These are phyloP conservation scores for Parelbella ahira DNA, from an alignment of 2,888 invertebrate species.

Conservation along the genomic window DNA sequence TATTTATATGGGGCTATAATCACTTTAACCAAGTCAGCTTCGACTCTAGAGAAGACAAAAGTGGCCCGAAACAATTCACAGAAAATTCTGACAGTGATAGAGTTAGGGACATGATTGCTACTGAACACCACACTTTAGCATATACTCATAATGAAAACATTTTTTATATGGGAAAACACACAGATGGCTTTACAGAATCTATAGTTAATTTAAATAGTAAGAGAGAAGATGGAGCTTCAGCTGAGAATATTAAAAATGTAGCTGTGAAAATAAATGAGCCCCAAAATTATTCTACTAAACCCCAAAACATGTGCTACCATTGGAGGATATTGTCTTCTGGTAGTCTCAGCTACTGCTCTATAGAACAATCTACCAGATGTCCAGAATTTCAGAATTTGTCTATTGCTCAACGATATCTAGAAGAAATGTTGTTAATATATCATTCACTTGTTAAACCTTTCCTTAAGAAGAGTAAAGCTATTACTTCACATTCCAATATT, in stretches of 20 bases:
- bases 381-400: conserved; percentile 77
- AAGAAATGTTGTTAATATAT: conserved; percentile 84
- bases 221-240: conserved; percentile 42
- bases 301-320: conserved; percentile 70
- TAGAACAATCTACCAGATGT: conserved; percentile 57
- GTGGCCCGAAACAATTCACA: conserved; percentile 83
- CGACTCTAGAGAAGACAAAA: conserved; percentile 81
- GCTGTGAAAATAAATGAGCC: conserved; percentile 45
- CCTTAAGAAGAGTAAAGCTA: conserved; percentile 81
- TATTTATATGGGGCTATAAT: conserved; percentile 92
- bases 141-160: conserved; percentile 85
- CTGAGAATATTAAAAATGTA: conserved; percentile 45
- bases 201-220: conserved; percentile 63
- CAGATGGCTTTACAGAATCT: conserved; percentile 65
- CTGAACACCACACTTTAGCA: conserved; percentile 83
- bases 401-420: conserved; percentile 85
- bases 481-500: conserved; percentile 77
- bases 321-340: conserved; percentile 72
- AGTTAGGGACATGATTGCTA: conserved; percentile 83
- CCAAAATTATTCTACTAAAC: conserved; percentile 52
- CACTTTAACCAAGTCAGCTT: conserved; percentile 85
- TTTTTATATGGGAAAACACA: conserved; percentile 84
- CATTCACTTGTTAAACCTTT: conserved; percentile 83
- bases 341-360: conserved; percentile 69
- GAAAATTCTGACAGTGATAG: conserved; percentile 77